Evolutionary conservation across 2,113 vertebrate genomes (phyloP).

Genomic region (Pionites leucogaster): DNA sequence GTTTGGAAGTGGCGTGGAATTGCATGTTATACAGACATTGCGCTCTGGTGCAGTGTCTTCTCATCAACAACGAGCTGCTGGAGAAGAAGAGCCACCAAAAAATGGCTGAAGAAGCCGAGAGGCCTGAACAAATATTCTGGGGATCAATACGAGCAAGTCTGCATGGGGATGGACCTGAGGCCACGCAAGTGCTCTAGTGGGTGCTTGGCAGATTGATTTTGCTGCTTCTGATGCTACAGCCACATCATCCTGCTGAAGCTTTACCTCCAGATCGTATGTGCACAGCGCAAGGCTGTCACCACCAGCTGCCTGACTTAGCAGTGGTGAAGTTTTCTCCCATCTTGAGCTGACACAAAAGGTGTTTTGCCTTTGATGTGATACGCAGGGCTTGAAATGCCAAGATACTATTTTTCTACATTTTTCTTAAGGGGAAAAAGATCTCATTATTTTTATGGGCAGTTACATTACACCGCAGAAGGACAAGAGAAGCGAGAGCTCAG

Average conservation of each 20-base stretch:
- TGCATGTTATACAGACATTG: neutral
- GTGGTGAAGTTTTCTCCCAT: neutral
- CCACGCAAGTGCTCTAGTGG: neutral
- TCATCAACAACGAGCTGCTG: neutral
- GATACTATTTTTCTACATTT: neutral
- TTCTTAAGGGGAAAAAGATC: neutral
- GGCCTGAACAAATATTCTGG: neutral
- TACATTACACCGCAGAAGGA: neutral
- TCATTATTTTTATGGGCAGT: neutral
- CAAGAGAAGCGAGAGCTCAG: neutral
- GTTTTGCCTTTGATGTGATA: neutral
- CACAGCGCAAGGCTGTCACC: neutral
- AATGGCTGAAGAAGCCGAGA: neutral
- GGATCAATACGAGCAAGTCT: neutral
- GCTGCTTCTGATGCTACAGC: neutral
- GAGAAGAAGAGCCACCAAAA: neutral
- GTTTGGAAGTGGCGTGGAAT: neutral
- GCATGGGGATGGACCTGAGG: neutral
- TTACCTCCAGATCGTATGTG: neutral
- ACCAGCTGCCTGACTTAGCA: neutral
- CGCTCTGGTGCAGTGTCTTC: neutral
- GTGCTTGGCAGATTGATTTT: neutral
- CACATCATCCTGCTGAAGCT: neutral
- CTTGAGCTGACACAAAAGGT: neutral
- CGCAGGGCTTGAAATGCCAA: neutral